Evolutionary conservation across 1,140 invertebrate genomes (phyloP).

Genomic region (Apis florea): DNA sequence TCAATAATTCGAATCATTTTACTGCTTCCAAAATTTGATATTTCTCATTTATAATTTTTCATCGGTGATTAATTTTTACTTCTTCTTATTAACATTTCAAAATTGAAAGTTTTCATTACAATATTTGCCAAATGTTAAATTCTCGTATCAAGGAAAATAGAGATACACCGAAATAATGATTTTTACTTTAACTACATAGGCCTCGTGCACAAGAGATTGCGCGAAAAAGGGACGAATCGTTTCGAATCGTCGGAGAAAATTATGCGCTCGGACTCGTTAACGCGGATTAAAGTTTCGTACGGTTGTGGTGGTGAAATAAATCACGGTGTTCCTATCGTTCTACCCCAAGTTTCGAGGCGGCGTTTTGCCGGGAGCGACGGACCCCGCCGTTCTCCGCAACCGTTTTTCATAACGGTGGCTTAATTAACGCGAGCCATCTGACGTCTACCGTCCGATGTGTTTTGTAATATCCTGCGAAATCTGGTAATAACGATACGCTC

Average conservation of each 20-base stretch:
- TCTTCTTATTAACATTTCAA: background rate
- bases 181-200: too few species aligned
- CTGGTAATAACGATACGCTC: constrained; percentile 45
- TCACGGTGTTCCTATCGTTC: constrained; percentile 33
- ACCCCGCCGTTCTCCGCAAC: constrained; percentile 14
- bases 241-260: constrained; percentile 6
- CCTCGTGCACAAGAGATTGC: background rate
- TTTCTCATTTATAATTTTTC: background rate
- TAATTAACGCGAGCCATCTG: constrained; percentile 48
- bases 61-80: background rate
- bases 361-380: constrained; percentile 27
- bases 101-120: too few species aligned
- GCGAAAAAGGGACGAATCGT: background rate
- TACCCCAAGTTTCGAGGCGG: constrained; percentile 16
- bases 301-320: constrained; percentile 18
- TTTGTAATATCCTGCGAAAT: constrained; percentile 51
- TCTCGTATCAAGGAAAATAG: too few species aligned
- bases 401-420: constrained; percentile 55
- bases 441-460: constrained; percentile 37
- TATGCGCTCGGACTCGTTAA: constrained; percentile 13
- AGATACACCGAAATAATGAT: too few species aligned
- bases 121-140: too few species aligned
- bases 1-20: constrained; percentile 1
- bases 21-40: background rate
- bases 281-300: background rate